Evolutionary conservation across 2,888 invertebrate species (phyloP).

Genomic region (Tipula lateralis): DNA sequence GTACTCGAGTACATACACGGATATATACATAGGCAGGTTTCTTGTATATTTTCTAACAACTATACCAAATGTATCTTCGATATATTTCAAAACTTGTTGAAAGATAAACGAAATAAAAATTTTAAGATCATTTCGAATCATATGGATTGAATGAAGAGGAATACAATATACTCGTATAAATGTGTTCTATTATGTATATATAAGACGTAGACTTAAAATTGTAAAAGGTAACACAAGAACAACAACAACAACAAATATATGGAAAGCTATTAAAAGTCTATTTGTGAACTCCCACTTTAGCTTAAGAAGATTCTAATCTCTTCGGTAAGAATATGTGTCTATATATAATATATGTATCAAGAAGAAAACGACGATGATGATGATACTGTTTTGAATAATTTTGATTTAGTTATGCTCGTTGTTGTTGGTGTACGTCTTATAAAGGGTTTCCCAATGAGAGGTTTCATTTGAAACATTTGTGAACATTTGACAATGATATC

Average conservation of each 20-base stretch:
- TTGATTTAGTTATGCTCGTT: slow-evolving; percentile 1
- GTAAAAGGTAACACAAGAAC: neutral
- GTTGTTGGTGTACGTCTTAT: slow-evolving; percentile 7
- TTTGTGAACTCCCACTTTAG: slow-evolving; percentile 24
- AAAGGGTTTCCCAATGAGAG: too few species aligned
- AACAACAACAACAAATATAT: too few species aligned
- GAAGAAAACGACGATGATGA: neutral
- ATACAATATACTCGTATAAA: too few species aligned
- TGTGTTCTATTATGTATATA: too few species aligned
- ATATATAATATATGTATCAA: neutral
- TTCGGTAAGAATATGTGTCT: neutral
- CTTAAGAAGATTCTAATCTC: slow-evolving; percentile 19
- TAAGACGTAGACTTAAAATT: neutral
- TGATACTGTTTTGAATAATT: slow-evolving; percentile 1
- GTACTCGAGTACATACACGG: neutral
- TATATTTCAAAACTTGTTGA: neutral
- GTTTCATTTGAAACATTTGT: too few species aligned
- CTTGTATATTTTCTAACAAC: neutral
- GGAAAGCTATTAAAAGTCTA: neutral
- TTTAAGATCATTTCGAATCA: neutral
- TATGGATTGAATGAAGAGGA: neutral
- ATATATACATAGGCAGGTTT: neutral
- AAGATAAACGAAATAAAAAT: neutral
- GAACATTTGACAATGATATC: too few species aligned
- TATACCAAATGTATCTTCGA: neutral